Conservation (phyloP, 2,888 invertebrate species). For the Meandrusa payeni region DNA sequence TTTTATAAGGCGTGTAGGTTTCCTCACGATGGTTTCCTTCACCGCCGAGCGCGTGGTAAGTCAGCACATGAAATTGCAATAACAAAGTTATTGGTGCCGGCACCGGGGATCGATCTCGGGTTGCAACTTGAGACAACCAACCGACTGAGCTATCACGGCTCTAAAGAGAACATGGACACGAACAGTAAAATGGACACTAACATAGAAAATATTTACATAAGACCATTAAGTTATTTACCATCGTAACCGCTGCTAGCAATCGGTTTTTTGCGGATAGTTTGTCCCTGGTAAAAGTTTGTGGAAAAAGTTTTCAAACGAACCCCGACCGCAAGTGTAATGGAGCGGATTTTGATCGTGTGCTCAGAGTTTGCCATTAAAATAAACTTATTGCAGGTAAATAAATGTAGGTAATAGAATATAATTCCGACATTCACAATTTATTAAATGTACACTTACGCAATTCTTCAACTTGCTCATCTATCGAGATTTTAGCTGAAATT, state of each 20-base stretch:
- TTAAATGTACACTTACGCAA: constrained; percentile 8
- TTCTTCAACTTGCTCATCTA: constrained; percentile 5
- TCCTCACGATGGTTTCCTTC: too few species aligned
- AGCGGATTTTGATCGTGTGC: constrained; percentile 9
- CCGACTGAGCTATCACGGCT: too few species aligned
- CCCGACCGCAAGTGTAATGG: constrained; percentile 18
- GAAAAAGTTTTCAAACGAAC: constrained; percentile 17
- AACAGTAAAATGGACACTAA: too few species aligned
- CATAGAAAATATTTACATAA: too few species aligned
- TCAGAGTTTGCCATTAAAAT: constrained; percentile 8
- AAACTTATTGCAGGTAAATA: constrained; percentile 2
- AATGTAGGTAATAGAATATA: not conserved
- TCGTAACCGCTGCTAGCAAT: constrained; percentile 6
- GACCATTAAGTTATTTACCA: constrained; percentile 14
- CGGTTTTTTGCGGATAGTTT: constrained; percentile 11
- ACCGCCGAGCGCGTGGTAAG: too few species aligned
- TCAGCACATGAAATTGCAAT: too few species aligned
- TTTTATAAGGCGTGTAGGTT: too few species aligned
- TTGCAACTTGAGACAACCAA: too few species aligned
- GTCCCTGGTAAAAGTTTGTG: constrained; percentile 13
- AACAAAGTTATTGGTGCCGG: too few species aligned
- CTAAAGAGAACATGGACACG: too few species aligned
- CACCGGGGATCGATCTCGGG: too few species aligned
- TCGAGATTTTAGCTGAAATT: constrained; percentile 2
- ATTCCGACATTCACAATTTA: too few species aligned